phyloP scores from a whole-genome alignment of 2,888 invertebrate species.

The Tholera decimalis region DNA sequence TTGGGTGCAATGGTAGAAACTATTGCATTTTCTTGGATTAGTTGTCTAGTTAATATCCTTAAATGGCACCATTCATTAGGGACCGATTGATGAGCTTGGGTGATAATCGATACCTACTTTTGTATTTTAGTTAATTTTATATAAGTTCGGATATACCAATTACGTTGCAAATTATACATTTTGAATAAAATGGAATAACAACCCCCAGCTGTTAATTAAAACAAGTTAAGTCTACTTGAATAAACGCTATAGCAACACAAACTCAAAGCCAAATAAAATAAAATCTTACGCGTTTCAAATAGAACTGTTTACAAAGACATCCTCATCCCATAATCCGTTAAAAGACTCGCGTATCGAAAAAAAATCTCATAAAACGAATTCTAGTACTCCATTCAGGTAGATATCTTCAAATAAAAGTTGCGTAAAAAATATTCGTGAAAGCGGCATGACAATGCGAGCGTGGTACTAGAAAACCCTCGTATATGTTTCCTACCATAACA shows the following conservation, averaged over 20 bases:
- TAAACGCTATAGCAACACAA: constrained; percentile 1
- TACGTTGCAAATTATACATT: neutral
- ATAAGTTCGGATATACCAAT: no score
- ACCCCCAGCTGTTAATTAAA: neutral
- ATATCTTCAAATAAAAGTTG: constrained; percentile 87
- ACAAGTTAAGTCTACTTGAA: neutral
- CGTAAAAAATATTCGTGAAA: constrained; percentile 88
- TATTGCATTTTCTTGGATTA: neutral
- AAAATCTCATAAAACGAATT: constrained; percentile 90
- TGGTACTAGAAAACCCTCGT: constrained; percentile 89
- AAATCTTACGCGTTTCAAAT: constrained; percentile 52
- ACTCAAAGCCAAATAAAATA: constrained; percentile 40
- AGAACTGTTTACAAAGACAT: constrained; percentile 67
- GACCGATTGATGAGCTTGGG: neutral
- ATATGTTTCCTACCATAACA: constrained; percentile 91
- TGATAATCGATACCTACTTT: neutral
- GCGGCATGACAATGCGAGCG: constrained; percentile 85
- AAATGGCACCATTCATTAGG: neutral
- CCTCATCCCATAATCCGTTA: constrained; percentile 83
- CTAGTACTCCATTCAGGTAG: constrained; percentile 90
- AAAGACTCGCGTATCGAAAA: constrained; percentile 77
- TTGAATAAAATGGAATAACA: neutral
- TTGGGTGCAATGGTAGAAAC: neutral
- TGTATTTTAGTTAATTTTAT: no score
- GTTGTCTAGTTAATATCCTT: neutral